Conservation (phyloP, 2,888 invertebrate genomes). For the Melanostoma scalare region DNA sequence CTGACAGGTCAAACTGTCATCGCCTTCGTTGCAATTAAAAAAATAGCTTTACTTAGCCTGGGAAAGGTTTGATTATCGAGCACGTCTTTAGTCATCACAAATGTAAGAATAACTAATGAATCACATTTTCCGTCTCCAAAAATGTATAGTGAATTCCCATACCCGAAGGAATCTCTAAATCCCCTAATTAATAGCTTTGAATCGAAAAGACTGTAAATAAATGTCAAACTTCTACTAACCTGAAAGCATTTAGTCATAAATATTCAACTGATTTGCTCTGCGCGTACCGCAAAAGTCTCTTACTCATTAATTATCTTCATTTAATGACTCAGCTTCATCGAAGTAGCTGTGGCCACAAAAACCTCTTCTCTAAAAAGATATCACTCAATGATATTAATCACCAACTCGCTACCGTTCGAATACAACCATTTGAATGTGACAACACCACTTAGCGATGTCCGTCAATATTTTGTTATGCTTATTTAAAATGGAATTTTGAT, state of each 20-base stretch:
- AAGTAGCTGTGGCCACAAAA: slow-evolving; percentile 29
- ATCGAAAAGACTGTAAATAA: too few species aligned
- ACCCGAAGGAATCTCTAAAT: too few species aligned
- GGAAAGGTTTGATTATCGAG: too few species aligned
- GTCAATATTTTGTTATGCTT: slow-evolving; percentile 8
- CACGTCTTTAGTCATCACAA: too few species aligned
- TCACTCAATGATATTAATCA: slow-evolving; percentile 59
- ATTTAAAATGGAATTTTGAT: not conserved
- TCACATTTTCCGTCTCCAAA: too few species aligned
- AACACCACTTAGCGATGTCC: slow-evolving; percentile 48
- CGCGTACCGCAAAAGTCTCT: not conserved
- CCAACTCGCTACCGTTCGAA: slow-evolving; percentile 55
- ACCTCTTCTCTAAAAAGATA: slow-evolving; percentile 20
- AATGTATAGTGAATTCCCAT: too few species aligned
- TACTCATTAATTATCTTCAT: slow-evolving; percentile 24
- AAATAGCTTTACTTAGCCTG: too few species aligned
- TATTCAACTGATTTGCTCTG: slow-evolving; percentile 12
- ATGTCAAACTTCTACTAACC: slow-evolving; percentile 21
- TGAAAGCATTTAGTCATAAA: slow-evolving; percentile 24
- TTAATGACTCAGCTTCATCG: slow-evolving; percentile 48
- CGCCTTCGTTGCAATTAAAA: too few species aligned
- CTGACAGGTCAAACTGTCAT: too few species aligned
- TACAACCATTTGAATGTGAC: slow-evolving; percentile 27
- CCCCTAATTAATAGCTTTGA: too few species aligned
- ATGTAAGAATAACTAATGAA: too few species aligned